A percentile compares a stretch with the other conserved stretches of the same genome.
These are phyloP conservation scores for Tamandua tetradactyla DNA, from an alignment of 2,797 vertebrate species.

Conservation along the genomic window DNA sequence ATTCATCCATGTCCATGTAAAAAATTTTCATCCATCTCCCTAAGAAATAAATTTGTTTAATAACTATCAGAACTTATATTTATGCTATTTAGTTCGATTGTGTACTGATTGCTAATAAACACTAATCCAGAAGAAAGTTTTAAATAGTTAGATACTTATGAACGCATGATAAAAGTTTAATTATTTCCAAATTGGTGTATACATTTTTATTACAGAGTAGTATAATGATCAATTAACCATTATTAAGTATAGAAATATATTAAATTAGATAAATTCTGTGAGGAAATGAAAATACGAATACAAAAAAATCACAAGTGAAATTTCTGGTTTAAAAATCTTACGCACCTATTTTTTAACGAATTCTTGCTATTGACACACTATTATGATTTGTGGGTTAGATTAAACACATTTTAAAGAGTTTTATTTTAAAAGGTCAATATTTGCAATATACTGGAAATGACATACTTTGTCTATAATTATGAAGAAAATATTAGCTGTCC, in stretches of 20 bases:
- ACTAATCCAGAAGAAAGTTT: neutral
- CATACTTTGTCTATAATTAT: neutral
- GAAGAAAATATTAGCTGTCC: neutral
- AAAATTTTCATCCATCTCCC: neutral
- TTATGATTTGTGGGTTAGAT: neutral
- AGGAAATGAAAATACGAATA: slow-evolving; percentile 1
- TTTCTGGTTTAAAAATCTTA: slow-evolving; percentile 12
- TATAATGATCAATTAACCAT: neutral
- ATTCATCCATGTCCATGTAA: neutral
- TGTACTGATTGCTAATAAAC: neutral
- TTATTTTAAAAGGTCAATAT: slow-evolving; percentile 10
- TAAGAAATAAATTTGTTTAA: neutral
- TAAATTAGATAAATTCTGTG: neutral
- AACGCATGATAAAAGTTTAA: neutral
- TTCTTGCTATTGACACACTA: neutral
- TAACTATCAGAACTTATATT: neutral
- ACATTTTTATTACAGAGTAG: neutral
- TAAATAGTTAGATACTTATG: neutral
- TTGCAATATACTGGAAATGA: neutral
- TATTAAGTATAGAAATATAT: neutral
- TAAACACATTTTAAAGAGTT: neutral
- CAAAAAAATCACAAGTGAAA: slow-evolving; percentile 1
- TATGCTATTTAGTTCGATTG: neutral
- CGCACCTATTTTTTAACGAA: neutral
- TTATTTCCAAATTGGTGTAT: neutral